A percentile compares a stretch with the other conserved stretches of the same genome.
Conservation (phyloP, 2,113 vertebrate species). For the Scartelaos histophorus region DNA sequence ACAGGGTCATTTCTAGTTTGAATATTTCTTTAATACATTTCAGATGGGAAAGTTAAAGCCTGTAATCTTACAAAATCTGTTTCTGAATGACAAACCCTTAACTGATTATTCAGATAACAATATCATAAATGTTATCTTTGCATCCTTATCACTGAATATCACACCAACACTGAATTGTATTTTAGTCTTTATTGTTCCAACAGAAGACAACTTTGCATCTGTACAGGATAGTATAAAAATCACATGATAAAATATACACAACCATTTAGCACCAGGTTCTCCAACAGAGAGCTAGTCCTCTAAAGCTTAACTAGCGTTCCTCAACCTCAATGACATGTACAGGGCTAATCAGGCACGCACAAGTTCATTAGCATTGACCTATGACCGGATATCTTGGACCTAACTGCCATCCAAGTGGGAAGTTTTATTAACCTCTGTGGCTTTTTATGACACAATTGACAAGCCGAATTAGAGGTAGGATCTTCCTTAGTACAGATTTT, state of each 20-base stretch:
- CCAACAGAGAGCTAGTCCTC: slow-evolving; percentile 41
- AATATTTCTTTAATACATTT: no score
- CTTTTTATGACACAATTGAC: slow-evolving; percentile 18
- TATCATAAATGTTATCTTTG: no score
- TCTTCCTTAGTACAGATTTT: slow-evolving; percentile 31
- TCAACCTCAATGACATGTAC: slow-evolving; percentile 51
- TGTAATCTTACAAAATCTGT: no score
- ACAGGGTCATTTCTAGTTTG: no score
- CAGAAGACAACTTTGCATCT: slow-evolving; percentile 56
- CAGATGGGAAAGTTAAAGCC: no score
- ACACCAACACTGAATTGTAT: neutral
- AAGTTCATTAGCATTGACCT: slow-evolving; percentile 38
- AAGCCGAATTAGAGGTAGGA: slow-evolving; percentile 53
- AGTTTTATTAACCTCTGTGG: slow-evolving; percentile 25
- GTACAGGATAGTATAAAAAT: slow-evolving; percentile 71
- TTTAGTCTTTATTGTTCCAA: slow-evolving; percentile 72
- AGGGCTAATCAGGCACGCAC: slow-evolving; percentile 41
- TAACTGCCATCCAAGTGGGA: slow-evolving; percentile 1
- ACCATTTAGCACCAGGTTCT: slow-evolving; percentile 69
- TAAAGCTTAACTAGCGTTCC: slow-evolving; percentile 28
- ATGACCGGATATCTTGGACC: slow-evolving; percentile 41
- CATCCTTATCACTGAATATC: neutral
- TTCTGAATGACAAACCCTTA: no score
- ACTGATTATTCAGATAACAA: no score
- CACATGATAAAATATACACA: slow-evolving; percentile 61